Base-by-base conservation (phyloP, 2,888 invertebrate genomes). In the Glomeris marginata region DNA sequence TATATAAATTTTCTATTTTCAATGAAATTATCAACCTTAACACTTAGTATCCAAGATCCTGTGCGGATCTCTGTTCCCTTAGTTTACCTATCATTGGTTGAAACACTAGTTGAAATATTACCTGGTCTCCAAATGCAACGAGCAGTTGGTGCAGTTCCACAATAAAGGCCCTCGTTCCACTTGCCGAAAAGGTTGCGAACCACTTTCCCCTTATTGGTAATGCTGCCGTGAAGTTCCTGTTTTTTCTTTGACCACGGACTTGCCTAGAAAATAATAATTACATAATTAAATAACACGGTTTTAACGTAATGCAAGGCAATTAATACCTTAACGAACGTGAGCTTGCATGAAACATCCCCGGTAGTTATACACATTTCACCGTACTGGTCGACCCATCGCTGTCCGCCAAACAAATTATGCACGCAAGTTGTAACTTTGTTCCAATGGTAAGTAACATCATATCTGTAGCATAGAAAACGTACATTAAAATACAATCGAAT, bases 401-500 rank as follows among this genome's bases (percentile, higher is more conserved):
- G 82, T 0, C 82, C 81, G 51, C 83, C 81, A 66, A 86, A 81
- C 60, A 86, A 65, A 61, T 85, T 86, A 68, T 86, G 85, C 1
- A 86, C 83, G 65, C 85, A 86, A 1, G 85, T 84, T 38, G 85
- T 86, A 50, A 85, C 80, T 69, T 84, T 84, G 64, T 83, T 83
- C 80, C 82, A 84, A 48, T 73, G 73, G 62, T 82, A 84, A 58
- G 77, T 74, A 61, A 81, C 81, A 11, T 77, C 76, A 41, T 76
- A 76, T 58, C 75, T 74, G 10, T 38, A 20, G 22, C 15, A 16
- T 41, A 41, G 11, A 50, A 44, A 51, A 36, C 2, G 2, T n/a
- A 6, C 11, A 13, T 10, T 13, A 37, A 13, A 41, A 49, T 28
- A 15, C 15, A 15, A 51, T 21, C n/a, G n/a, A n/a, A 43, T 13